Conservation (phyloP, 1,140 invertebrate species). For the Elysia chlorotica region DNA sequence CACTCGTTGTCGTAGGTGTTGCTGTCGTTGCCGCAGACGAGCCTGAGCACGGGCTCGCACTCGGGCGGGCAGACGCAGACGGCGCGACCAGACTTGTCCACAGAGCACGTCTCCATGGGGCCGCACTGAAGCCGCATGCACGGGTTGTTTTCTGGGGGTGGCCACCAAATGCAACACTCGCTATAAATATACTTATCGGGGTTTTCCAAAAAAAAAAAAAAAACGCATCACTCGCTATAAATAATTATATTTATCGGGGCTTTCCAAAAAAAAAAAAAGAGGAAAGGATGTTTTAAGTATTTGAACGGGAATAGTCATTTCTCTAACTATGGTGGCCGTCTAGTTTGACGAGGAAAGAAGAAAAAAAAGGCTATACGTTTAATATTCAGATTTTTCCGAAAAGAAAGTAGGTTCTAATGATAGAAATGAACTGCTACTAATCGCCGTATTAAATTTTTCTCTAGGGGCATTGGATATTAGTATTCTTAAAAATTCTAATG, state of each 20-base stretch:
- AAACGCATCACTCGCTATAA: no score
- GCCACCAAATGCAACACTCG: no score
- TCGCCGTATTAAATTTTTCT: no score
- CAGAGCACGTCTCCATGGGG: constrained; percentile 79
- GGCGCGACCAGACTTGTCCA: constrained; percentile 80
- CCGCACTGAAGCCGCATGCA: constrained; percentile 46
- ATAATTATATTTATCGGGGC: no score
- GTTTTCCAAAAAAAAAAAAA: neutral
- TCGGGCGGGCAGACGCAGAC: constrained; percentile 80
- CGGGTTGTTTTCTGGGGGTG: constrained; percentile 44
- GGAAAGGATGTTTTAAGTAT: neutral
- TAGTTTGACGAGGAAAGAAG: neutral
- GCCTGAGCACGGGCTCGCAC: constrained; percentile 77
- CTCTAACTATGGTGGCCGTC: neutral
- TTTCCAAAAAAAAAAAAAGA: no score
- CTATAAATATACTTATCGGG: neutral
- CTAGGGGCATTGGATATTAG: no score
- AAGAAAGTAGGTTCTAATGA: no score
- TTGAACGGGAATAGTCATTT: neutral
- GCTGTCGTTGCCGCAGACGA: constrained; percentile 66
- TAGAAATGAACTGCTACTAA: no score
- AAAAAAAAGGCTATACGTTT: no score
- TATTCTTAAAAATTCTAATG: no score
- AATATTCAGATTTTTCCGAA: no score
- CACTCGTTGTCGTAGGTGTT: constrained; percentile 74